Evolutionary conservation across 2,797 vertebrate genomes (phyloP), one percentile per base, ranked within the genome.

Genomic region (Lateolabrax maculatus): DNA sequence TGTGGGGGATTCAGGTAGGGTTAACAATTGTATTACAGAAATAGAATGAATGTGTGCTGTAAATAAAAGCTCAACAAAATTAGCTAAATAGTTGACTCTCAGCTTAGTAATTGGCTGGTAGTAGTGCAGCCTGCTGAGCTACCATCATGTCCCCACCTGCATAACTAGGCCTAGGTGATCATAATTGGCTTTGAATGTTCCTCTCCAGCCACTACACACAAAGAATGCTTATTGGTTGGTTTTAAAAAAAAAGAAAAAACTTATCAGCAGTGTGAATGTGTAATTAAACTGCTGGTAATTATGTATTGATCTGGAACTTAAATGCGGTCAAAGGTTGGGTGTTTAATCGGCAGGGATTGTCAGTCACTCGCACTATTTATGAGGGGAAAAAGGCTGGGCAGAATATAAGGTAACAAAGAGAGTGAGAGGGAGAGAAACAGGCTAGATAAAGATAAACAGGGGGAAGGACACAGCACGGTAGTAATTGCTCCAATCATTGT

Each of bases 281-380:
- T 91, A 92, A 93, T 94, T 94, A 87, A 91, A 91, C 89, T 82
- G 68, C 63, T 70, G 86, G 84, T 93, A 93, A 94, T 93, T 93
- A 89, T 90, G 83, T 92, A 92, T 93, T 85, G 91, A 95, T 94
- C 75, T 36, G 69, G 51, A 75, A 85, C 80, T 87, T 87, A 87
- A 85, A 86, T 80, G 84, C 75, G 84, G 85, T 90, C 88, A 90
- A 70, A 82, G 86, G 80, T 86, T 62, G 66, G 66, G 53, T 76
- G 74, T 83, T 87, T 87, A 89, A 90, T 91, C 37, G n/a, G 16
- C 15, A 18, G 61, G 25, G 34, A 48, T 56, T 80, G 77, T 75
- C 75, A 61, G 56, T 80, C 64, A 64, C 36, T 67, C 7, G 1
- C 3, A 3, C 12, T 69, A 62, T 79, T 66, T 65, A 44, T 77